phyloP scores from a whole-genome alignment of 2,797 vertebrate species.

The Capromys pilorides region DNA sequence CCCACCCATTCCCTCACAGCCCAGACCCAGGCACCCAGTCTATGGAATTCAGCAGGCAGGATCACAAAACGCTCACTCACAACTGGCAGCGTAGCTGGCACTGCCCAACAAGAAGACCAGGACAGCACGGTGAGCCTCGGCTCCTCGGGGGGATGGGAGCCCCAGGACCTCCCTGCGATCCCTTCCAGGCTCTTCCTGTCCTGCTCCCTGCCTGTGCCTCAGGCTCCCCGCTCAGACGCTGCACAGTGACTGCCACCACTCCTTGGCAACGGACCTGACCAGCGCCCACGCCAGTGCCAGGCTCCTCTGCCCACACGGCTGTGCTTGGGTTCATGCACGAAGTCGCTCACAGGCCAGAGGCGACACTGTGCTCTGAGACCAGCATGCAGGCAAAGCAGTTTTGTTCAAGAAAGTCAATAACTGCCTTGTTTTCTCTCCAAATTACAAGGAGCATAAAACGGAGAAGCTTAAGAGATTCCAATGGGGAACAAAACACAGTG shows the following conservation, averaged over 20 bases:
- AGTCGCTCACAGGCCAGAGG: background rate
- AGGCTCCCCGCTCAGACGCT: background rate
- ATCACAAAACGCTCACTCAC: background rate
- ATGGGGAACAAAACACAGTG: background rate
- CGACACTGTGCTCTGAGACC: background rate
- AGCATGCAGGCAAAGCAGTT: background rate
- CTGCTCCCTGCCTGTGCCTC: background rate
- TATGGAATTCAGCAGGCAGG: background rate
- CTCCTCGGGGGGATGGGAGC: too few species aligned
- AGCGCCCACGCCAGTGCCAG: background rate
- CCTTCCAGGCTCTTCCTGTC: background rate
- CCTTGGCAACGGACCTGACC: background rate
- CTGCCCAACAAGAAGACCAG: background rate
- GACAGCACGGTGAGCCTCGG: background rate
- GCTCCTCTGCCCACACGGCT: background rate
- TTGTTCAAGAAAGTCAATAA: background rate
- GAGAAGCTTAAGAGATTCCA: background rate
- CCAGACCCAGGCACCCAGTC: background rate
- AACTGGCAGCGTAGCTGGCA: background rate
- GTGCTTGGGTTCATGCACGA: background rate
- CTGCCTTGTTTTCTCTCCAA: conserved; percentile 47
- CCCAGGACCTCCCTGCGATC: too few species aligned
- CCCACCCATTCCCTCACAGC: background rate
- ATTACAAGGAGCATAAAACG: background rate
- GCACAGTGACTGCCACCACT: background rate